Evolutionary conservation across 1,140 invertebrate genomes (phyloP), one percentile per base, ranked within the genome.

Genomic region (Drosophila sproati): DNA sequence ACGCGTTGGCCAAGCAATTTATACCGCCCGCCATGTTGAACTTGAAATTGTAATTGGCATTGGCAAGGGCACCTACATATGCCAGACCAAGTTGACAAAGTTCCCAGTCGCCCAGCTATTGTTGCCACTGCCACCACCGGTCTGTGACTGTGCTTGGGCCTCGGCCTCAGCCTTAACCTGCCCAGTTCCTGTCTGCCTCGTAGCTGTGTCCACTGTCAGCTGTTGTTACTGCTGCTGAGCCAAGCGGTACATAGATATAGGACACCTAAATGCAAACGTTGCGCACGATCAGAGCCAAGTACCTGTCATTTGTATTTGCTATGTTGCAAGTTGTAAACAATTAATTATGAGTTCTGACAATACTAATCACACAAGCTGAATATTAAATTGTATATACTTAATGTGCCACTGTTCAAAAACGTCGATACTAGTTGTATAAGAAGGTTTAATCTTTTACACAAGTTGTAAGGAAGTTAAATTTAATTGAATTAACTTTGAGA

Each of bases 41-140:
- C 88, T 91, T 91, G 88, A 91, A 91, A 91, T 79, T 81, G 71
- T 83, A 88, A 91, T 86, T 88, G 82, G 80, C 82, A 86, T 91
- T 91, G 80, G 78, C 88, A 91, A 91, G 82, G 88, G 88, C 88
- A 88, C 82, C 88, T 91, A 91, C 76, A 90, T 90, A 77, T 55
- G 57, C 75, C 80, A 73, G 43, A 45, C 41, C 5, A 55, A 56
- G 77, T 59, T 20, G 47, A 67, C 45, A 64, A 66, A 63, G 12
- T 28, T 5, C 32, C 48, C 8, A 41, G 10, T 43, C 12, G 32
- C 28, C 10, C 6, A 51, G 37, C 10, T 45, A 3, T 20, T 10
- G n/a, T 20, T 37, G 10, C 32, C 7, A n/a, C 39, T 10, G n/a
- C 29, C 7, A 48, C 43, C 45, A 48, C 10, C 59, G 8, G 8